These are phyloP conservation scores for Coenonympha glycerion DNA, from an alignment of 2,888 invertebrate genomes.

Conservation along the genomic window DNA sequence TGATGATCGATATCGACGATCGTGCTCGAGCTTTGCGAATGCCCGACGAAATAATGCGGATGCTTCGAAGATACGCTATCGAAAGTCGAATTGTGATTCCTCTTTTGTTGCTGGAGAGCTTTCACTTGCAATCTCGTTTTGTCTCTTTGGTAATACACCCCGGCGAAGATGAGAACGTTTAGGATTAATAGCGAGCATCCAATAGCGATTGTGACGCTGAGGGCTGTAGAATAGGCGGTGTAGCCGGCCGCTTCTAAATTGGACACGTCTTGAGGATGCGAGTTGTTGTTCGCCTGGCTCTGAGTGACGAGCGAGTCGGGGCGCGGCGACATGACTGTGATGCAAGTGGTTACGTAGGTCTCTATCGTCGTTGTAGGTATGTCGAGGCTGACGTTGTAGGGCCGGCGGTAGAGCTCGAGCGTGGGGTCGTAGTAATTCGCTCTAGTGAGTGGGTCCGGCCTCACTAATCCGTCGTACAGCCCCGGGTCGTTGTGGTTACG, in stretches of 20 bases:
- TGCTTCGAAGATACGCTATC: slow-evolving; percentile 81
- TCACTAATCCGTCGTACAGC: slow-evolving; percentile 91
- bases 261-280: slow-evolving; percentile 85
- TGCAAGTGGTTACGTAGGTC: slow-evolving; percentile 81
- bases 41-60: slow-evolving; percentile 85
- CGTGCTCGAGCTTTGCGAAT: slow-evolving; percentile 86
- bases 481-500: slow-evolving; percentile 91
- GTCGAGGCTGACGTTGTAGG: slow-evolving; percentile 74
- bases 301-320: slow-evolving; percentile 74
- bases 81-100: slow-evolving; percentile 73
- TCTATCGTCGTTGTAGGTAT: slow-evolving; percentile 75
- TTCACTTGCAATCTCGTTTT: slow-evolving; percentile 88
- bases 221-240: slow-evolving; percentile 83
- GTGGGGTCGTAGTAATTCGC: slow-evolving; percentile 79
- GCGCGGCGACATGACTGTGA: slow-evolving; percentile 82
- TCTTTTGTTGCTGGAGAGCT: slow-evolving; percentile 81
- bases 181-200: slow-evolving; percentile 87
- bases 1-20: slow-evolving; percentile 91
- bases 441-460: slow-evolving; percentile 86
- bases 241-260: slow-evolving; percentile 87
- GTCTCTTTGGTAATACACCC: slow-evolving; percentile 87
- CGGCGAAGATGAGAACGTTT: slow-evolving; percentile 88
- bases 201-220: slow-evolving; percentile 86
- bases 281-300: slow-evolving; percentile 74
- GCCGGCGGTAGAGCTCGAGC: slow-evolving; percentile 77